Base-by-base conservation (phyloP, 2,888 invertebrate genomes). In the Heliothis peltigera region DNA sequence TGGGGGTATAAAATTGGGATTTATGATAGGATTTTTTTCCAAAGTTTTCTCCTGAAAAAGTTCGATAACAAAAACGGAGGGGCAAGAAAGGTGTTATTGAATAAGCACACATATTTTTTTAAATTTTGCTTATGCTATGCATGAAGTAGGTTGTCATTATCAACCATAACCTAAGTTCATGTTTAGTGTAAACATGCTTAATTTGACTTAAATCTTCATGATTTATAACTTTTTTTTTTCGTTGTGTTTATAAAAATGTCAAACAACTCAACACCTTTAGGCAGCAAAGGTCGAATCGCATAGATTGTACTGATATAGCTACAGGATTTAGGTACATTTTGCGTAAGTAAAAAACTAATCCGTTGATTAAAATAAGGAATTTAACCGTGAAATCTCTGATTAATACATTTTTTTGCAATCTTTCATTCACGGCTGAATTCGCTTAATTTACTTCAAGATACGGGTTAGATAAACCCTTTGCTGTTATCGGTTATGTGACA, bases 371-470 rank as follows among this genome's bases (percentile, higher is more conserved):
- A 53, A 6, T 47, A 4, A 47, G 7, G 35, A 19, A 67, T 25
- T 8, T 21, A 47, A 19, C 28, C 48, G 28, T 74, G 18, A 74
- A 68, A 69, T 69, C 52, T 6, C 60, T 32, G 60, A 69, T 69
- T 57, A 43, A 35, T 28, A 10, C 35, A 2, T 8, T 22, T 39
- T n/a, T 4, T 39, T 28, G 4, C 67, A 58, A 69, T 74, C 47
- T 0, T 0, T 21, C 35, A 25, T 8, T 25, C 39, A 47, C 72
- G 51, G 35, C 39, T 4, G 12, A 66, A 32, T 73, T 15, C 68
- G 5, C 75, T 52, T 73, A 48, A 74, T 69, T 69, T 7, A 74
- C 17, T 74, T 56, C 39, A 8, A 3, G 18, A 19, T 58, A 49
- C 39, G 68, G 35, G 18, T 15, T 5, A 25, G 68, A 52, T 54